Conservation (phyloP, 2,113 vertebrate species). For the Lucifuga dentata region DNA sequence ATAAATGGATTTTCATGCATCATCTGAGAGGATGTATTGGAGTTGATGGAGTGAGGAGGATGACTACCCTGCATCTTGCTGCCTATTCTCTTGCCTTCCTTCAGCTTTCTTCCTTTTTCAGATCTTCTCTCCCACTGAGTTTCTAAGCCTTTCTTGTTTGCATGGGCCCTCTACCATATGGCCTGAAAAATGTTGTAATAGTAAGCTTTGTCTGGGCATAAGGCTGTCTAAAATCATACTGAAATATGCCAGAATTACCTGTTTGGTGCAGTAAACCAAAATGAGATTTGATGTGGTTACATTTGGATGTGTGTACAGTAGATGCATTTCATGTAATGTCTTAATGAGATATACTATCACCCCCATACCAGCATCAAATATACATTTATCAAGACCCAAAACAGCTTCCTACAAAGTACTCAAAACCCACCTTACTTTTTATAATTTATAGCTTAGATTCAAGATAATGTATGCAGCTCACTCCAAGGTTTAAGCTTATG, state of each 20-base stretch:
- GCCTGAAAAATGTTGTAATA: constrained; percentile 10
- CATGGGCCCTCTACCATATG: not conserved
- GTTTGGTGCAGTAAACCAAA: not conserved
- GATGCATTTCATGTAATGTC: constrained; percentile 2
- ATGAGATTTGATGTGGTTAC: no score
- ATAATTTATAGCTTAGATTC: not conserved
- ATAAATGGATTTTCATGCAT: constrained; percentile 78
- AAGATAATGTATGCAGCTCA: not conserved
- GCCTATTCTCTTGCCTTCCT: constrained; percentile 30
- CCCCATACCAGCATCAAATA: no score
- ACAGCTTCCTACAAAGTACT: no score
- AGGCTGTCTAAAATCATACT: not conserved
- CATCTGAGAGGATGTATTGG: constrained; percentile 65
- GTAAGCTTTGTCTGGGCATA: constrained; percentile 4
- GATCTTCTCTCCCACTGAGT: constrained; percentile 13
- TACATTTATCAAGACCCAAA: no score
- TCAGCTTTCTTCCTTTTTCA: constrained; percentile 23
- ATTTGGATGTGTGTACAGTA: not conserved
- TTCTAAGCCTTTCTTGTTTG: constrained; percentile 14
- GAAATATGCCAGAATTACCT: not conserved
- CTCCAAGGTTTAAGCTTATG: not conserved
- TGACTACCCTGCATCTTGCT: constrained; percentile 52
- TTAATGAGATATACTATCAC: no score
- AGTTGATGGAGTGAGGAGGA: constrained; percentile 73
- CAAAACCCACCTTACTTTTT: not conserved